These are phyloP conservation scores for Nebria salina DNA, from an alignment of 2,888 invertebrate species.

Conservation along the genomic window DNA sequence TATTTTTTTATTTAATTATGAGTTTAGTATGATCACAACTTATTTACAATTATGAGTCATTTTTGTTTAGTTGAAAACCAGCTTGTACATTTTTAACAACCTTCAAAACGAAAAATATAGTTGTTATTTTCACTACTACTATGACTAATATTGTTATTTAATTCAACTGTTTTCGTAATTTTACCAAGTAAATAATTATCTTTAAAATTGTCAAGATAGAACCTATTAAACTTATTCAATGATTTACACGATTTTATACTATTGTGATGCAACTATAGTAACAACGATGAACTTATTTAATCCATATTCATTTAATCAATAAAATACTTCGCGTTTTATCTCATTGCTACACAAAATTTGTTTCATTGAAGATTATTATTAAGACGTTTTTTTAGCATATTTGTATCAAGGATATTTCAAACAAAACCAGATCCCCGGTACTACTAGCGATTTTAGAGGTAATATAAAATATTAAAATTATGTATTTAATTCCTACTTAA, in stretches of 20 bases:
- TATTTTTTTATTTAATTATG: background rate
- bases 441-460: background rate
- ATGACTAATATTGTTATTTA: background rate
- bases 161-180: no score
- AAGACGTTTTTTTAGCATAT: background rate
- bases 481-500: no score
- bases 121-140: background rate
- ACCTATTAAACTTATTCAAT: background rate
- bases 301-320: background rate
- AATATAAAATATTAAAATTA: background rate
- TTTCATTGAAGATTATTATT: no score
- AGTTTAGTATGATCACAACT: background rate
- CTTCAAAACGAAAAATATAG: background rate
- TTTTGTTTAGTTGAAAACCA: background rate
- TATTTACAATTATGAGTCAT: background rate
- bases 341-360: background rate
- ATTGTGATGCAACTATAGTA: background rate
- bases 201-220: no score
- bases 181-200: no score
- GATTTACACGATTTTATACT: no score
- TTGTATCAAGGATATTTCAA: background rate
- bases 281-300: background rate
- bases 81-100: background rate
- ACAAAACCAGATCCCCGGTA: background rate
- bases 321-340: background rate